A percentile compares a stretch with the other conserved stretches of the same genome.
These are phyloP conservation scores for Potorous gilbertii DNA, from an alignment of 2,797 vertebrate species.

Conservation along the genomic window DNA sequence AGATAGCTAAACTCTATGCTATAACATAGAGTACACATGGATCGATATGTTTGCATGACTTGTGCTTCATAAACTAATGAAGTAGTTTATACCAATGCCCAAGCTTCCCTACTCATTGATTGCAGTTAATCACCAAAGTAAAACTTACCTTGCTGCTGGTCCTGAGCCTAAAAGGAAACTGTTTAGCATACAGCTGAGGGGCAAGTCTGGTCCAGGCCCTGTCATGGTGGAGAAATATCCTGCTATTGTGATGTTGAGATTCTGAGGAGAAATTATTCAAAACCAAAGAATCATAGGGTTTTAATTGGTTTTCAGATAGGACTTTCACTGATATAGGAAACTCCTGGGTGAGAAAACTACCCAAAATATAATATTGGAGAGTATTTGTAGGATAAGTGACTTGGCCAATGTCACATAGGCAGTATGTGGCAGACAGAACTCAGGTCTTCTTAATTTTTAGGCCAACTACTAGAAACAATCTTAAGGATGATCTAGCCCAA, in stretches of 20 bases:
- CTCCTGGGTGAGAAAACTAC: background rate
- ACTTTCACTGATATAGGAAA: background rate
- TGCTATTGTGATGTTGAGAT: background rate
- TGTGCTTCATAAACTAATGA: slow-evolving; percentile 38
- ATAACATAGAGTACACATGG: background rate
- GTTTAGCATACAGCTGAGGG: slow-evolving; percentile 58
- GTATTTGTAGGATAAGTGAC: background rate
- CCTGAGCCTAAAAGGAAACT: background rate
- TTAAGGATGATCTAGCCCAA: background rate
- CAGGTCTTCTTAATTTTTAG: background rate
- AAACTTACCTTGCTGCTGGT: slow-evolving; percentile 30
- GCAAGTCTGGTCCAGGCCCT: background rate
- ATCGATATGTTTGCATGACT: background rate
- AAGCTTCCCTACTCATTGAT: slow-evolving; percentile 25
- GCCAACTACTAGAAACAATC: background rate
- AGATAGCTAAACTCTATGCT: background rate
- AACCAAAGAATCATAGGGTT: background rate
- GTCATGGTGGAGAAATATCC: background rate
- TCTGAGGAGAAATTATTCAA: background rate
- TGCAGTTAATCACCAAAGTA: slow-evolving; percentile 57
- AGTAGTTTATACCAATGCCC: slow-evolving; percentile 39
- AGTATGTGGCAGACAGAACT: background rate
- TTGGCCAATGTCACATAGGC: background rate
- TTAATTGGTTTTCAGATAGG: background rate
- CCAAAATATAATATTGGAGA: background rate